These are phyloP conservation scores for Heliconius hortense DNA, from an alignment of 2,888 invertebrate species.

Conservation along the genomic window DNA sequence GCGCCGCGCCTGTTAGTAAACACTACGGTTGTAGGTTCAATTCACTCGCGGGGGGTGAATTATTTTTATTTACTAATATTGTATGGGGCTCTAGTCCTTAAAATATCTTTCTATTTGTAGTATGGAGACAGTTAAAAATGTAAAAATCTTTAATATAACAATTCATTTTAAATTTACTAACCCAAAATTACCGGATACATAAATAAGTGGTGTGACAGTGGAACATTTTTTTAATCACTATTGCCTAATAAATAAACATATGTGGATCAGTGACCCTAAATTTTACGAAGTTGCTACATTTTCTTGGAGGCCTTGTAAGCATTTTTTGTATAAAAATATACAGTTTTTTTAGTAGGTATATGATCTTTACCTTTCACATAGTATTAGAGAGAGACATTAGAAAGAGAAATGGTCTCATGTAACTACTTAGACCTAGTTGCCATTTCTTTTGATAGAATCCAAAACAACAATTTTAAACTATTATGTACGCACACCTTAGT, in stretches of 20 bases:
- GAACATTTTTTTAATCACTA: not conserved
- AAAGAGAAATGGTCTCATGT: too few relatives aligned
- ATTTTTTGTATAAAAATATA: not conserved
- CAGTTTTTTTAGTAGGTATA: not conserved
- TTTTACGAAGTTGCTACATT: not conserved
- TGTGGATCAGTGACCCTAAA: slow-evolving; percentile 1
- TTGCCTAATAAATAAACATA: not conserved
- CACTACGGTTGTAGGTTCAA: not conserved
- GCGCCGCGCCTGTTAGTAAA: not conserved
- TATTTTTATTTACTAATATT: not conserved
- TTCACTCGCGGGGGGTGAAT: not conserved
- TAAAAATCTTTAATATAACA: not conserved
- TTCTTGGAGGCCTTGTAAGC: not conserved
- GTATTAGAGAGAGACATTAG: too few relatives aligned
- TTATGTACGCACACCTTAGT: too few relatives aligned
- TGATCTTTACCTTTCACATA: not conserved
- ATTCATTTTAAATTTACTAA: not conserved
- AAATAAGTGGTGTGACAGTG: slow-evolving; percentile 1
- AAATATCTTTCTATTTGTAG: not conserved
- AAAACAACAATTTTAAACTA: too few relatives aligned
- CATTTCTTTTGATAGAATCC: too few relatives aligned
- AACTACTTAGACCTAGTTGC: too few relatives aligned
- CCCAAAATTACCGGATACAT: not conserved
- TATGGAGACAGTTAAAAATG: not conserved
- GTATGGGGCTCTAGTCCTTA: not conserved